These are phyloP conservation scores for Drosophila dunni DNA, from an alignment of 1,140 invertebrate species.

Conservation along the genomic window DNA sequence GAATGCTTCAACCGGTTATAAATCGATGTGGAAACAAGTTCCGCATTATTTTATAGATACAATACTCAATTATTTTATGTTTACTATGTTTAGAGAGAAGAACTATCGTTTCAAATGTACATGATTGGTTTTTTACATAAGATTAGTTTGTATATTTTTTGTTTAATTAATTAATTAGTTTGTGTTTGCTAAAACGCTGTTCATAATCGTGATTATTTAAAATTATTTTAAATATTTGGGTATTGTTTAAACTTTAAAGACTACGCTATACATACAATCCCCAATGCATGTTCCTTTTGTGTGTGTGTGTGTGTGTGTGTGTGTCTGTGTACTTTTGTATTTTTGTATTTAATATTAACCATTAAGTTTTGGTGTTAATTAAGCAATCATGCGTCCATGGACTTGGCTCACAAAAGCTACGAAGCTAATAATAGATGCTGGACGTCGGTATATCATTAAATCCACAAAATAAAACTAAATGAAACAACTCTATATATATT, in stretches of 20 bases:
- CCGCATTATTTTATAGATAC: slow-evolving; percentile 3
- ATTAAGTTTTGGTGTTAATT: slow-evolving; percentile 1
- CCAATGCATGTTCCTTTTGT: neutral
- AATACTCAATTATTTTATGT: neutral
- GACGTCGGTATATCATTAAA: slow-evolving; percentile 3
- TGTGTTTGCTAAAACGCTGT: neutral
- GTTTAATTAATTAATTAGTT: neutral
- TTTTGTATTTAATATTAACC: neutral
- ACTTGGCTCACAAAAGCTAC: slow-evolving; percentile 53
- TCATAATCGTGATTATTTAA: neutral
- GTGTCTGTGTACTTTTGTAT: neutral
- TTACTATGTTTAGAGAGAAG: neutral
- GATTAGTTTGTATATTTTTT: slow-evolving; percentile 1
- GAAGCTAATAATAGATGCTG: slow-evolving; percentile 26
- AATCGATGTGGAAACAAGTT: slow-evolving; percentile 6
- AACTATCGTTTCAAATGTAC: slow-evolving; percentile 8
- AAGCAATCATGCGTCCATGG: slow-evolving; percentile 21
- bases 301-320: neutral
- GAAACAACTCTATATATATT: neutral
- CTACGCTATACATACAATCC: slow-evolving; percentile 10
- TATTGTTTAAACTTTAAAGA: neutral
- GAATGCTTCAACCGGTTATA: neutral
- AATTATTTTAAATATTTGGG: slow-evolving; percentile 1
- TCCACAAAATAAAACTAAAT: neutral
- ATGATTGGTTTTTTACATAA: slow-evolving; percentile 8